These are phyloP conservation scores for Pachyrhynchus sulphureomaculatus DNA, from an alignment of 1,140 invertebrate genomes.

Conservation along the genomic window DNA sequence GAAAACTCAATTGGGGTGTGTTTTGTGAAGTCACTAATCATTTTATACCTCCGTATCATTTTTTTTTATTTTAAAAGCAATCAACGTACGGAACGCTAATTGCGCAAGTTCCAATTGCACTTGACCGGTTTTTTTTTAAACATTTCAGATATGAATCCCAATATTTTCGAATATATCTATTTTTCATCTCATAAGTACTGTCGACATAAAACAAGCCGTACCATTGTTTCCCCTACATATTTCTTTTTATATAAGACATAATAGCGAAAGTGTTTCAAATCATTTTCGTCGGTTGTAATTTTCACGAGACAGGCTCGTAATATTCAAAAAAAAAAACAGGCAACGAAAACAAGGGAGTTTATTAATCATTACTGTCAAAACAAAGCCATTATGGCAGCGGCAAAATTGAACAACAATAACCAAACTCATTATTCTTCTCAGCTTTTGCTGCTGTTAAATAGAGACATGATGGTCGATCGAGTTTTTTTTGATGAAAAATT, in stretches of 20 bases:
- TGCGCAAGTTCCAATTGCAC: no score
- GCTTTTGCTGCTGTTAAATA: neutral
- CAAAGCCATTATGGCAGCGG: neutral
- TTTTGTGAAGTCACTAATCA: no score
- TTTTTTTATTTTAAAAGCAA: no score
- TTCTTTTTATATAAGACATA: neutral
- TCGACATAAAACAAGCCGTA: no score
- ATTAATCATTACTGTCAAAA: conserved; percentile 1
- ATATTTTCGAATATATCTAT: no score
- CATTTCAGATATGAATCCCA: no score
- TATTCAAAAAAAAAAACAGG: neutral
- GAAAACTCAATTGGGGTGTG: no score
- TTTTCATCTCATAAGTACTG: no score
- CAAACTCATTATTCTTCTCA: neutral
- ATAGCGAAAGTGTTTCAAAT: neutral
- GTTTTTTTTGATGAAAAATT: no score
- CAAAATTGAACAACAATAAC: conserved; percentile 1
- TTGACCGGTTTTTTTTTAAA: no score
- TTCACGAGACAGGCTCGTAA: neutral
- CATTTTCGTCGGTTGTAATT: neutral
- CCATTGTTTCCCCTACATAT: neutral
- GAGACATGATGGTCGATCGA: neutral
- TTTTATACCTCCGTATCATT: no score
- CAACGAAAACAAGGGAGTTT: neutral
- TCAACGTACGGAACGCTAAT: no score